These are phyloP conservation scores for Hydriomena furcata DNA, from an alignment of 2,888 invertebrate species.

Conservation along the genomic window DNA sequence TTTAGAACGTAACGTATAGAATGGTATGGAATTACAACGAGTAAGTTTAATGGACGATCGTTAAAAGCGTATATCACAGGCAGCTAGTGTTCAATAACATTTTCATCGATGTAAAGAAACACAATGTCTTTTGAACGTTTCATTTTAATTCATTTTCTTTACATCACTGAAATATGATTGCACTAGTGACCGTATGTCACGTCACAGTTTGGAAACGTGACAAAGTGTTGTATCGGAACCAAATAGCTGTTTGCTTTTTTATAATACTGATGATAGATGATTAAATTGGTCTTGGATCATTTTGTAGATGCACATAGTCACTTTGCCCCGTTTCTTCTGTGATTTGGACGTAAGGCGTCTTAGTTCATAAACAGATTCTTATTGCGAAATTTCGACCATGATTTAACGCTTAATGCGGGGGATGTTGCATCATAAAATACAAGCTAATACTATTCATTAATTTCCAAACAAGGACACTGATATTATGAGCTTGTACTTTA, in stretches of 20 bases:
- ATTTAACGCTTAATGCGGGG: too few species aligned
- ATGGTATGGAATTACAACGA: conserved; percentile 49
- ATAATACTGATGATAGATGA: conserved; percentile 6
- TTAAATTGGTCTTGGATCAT: conserved; percentile 11
- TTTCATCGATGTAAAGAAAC: conserved; percentile 17
- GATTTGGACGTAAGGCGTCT: conserved; percentile 25
- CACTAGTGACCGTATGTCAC: conserved; percentile 20
- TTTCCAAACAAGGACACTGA: too few species aligned
- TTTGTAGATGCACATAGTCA: conserved; percentile 7
- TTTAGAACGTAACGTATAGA: conserved; percentile 41
- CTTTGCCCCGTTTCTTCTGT: conserved; percentile 18
- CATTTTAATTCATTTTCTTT: conserved; percentile 5
- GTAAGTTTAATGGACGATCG: conserved; percentile 75
- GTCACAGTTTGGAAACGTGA: conserved; percentile 15
- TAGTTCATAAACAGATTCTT: conserved; percentile 21
- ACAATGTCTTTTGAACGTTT: neutral
- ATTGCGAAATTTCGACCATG: conserved; percentile 23
- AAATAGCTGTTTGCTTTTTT: neutral
- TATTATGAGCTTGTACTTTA: too few species aligned
- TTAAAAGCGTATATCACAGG: conserved; percentile 81
- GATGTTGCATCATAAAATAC: too few species aligned
- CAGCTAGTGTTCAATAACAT: conserved; percentile 44
- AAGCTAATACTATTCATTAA: too few species aligned
- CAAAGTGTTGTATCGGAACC: conserved; percentile 12
- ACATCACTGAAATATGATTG: conserved; percentile 16